Base-by-base conservation (phyloP, 2,888 invertebrate genomes). In the Augochlorella aurata region DNA sequence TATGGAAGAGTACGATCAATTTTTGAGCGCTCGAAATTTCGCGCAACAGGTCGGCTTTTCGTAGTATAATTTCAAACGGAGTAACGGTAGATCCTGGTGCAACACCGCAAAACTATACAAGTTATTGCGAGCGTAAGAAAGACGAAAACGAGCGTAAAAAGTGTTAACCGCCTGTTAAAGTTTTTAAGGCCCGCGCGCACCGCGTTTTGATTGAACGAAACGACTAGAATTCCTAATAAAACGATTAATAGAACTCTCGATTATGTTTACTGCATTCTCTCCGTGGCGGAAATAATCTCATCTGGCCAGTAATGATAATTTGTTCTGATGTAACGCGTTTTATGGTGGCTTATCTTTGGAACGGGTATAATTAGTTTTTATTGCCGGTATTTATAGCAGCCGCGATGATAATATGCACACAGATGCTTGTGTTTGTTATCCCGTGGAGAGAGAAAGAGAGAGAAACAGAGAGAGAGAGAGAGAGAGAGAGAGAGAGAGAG, bases 331-430 rank as follows among this genome's bases (percentile, higher is more conserved):
- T 63, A 38, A 29, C 18, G 38, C 38, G 38, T 63, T 18, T 63
- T 38, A 38, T 38, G 14, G 18, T 5, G 8, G 58, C 63, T 38
- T 38, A 63, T 38, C 63, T 38, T 9, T 18, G 8, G 58, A 14
- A 58, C 63, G 38, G 38, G 63, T 63, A 38, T 38, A 63, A 63
- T 63, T 63, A 63, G 38, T 63, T 63, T 63, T 63, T 63, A 63
- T 63, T 63, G 18, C 38, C 18, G 38, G 16, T 38, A 38, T 63
- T 63, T 18, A 63, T 63, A 38, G 63, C 18, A 38, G 63, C 38
- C 38, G 63, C 63, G 63, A 38, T 9, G 63, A 38, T 63, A 63
- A 38, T 38, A 63, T 38, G 38, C 16, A 29, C 29, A 29, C 16
- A 16, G 58, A 58, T 58, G 58, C 2, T 29, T 21, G 58, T 14